Percentiles rank a stretch among this genome's conserved stretches.
Evolutionary conservation across 2,797 vertebrate genomes (phyloP).

Genomic region (Eupleurogrammus muticus): DNA sequence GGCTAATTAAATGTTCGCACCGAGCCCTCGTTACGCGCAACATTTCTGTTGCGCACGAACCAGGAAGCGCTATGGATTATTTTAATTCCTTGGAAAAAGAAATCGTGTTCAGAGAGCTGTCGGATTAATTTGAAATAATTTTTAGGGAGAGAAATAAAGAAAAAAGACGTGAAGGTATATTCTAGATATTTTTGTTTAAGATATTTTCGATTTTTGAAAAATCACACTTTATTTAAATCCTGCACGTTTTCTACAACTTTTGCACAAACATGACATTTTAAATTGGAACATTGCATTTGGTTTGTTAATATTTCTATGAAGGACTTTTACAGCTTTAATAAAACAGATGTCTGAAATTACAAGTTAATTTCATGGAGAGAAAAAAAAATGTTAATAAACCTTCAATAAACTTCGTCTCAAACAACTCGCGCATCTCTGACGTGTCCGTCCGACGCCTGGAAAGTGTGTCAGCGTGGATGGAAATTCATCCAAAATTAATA

Average conservation of each 20-base stretch:
- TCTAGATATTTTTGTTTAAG: not conserved
- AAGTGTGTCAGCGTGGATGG: constrained; percentile 48
- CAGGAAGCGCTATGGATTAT: too few relatives aligned
- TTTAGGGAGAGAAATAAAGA: not conserved
- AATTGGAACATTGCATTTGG: too few relatives aligned
- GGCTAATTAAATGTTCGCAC: not conserved
- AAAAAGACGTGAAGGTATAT: not conserved
- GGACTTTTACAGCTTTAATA: not conserved
- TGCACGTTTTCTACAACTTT: accelerated
- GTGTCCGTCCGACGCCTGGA: constrained; percentile 1
- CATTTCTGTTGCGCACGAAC: not conserved
- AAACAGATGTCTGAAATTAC: not conserved
- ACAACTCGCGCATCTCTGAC: not conserved
- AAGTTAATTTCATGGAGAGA: accelerated
- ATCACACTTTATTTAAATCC: not conserved
- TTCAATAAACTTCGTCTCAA: not conserved
- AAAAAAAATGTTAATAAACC: not conserved
- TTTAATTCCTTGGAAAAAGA: not conserved
- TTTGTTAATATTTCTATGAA: too few relatives aligned
- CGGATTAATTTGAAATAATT: not conserved
- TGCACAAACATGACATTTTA: too few relatives aligned
- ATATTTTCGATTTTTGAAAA: not conserved
- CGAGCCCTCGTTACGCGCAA: too few relatives aligned
- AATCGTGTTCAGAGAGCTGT: not conserved
- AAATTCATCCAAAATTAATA: constrained; percentile 79